Evolutionary conservation across 1,140 invertebrate genomes (phyloP), one percentile per base, ranked within the genome.

Genomic region (Copidosoma floridanum): DNA sequence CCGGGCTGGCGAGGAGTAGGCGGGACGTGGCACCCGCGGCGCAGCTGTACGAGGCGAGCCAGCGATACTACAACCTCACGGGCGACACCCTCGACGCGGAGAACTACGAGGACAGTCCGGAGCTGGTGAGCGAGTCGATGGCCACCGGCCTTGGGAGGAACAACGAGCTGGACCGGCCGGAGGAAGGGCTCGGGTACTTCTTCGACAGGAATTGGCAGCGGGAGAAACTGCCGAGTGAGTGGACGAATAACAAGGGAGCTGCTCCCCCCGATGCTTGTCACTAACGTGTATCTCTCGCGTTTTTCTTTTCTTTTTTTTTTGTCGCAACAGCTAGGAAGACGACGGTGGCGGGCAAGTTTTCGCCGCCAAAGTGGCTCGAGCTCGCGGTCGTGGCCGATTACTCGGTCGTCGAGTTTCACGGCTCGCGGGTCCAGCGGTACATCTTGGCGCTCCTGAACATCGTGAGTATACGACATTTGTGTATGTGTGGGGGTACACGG

Each of bases 391-490:
- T 84, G 11, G 85, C 86, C 18, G 89, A 90, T 74, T 81, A 87
- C 68, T 86, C 86, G 0, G 84, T 90, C 62, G 81, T 89, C 57
- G 78, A 84, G 52, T 90, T 89, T 74, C 87, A 91, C 68, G 87
- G 87, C 8, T 81, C 83, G 41, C 79, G 84, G 65, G 84, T 89
- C 12, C 83, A 86, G 67, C 85, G 88, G 61, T 91, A 91, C 71
- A 83, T 91, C 62, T 78, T 91, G 55, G 86, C 88, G 3, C 81
- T 90, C 52, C 84, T 91, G 79, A 91, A 90, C 69, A 91, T 91
- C 62, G 89, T 90, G 82, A 87, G 84, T n/a, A n/a, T n/a, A n/a
- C n/a, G n/a, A n/a, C n/a, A n/a, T n/a, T n/a, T n/a, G n/a, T n/a
- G n/a, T n/a, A n/a, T n/a, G n/a, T n/a, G n/a, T n/a, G n/a, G n/a